These are phyloP conservation scores for Procambarus virginalis DNA, from an alignment of 1,140 invertebrate genomes.

Conservation along the genomic window DNA sequence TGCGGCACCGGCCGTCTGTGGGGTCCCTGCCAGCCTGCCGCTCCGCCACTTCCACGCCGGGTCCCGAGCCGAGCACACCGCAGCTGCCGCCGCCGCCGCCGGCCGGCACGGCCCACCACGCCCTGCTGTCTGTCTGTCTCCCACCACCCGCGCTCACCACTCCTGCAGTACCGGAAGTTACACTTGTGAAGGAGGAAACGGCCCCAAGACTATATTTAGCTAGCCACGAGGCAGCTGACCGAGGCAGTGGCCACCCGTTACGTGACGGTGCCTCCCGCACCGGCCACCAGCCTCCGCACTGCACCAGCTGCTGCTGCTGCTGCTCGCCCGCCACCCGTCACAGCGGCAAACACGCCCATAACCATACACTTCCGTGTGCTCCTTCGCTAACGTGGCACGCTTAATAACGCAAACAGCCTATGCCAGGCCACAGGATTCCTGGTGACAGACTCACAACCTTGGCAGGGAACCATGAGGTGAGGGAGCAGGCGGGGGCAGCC, in stretches of 20 bases:
- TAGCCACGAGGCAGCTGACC: conserved; percentile 57
- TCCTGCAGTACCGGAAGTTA: conserved; percentile 9
- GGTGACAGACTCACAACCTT: neutral
- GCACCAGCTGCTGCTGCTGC: conserved; percentile 59
- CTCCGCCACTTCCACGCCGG: conserved; percentile 47
- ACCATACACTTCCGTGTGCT: neutral
- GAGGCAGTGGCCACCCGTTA: conserved; percentile 46
- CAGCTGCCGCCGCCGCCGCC: neutral
- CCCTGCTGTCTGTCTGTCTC: conserved; percentile 26
- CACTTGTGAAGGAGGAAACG: conserved; percentile 11
- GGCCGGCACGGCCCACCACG: conserved; percentile 35
- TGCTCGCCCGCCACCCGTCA: neutral
- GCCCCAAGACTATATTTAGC: conserved; percentile 56
- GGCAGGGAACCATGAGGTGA: conserved; percentile 23
- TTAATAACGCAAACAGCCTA: neutral
- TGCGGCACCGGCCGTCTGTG: conserved; percentile 28
- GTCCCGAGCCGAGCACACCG: conserved; percentile 38
- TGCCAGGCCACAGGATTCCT: neutral
- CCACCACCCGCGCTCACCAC: conserved; percentile 4
- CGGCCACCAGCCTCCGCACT: conserved; percentile 44
- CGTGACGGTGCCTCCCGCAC: conserved; percentile 52
- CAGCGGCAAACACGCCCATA: neutral
- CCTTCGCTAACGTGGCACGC: neutral
- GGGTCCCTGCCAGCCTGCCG: conserved; percentile 29
- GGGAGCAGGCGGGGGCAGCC: conserved; percentile 7